Base-by-base conservation (phyloP, 2,888 invertebrate genomes). In the Antitype chi region DNA sequence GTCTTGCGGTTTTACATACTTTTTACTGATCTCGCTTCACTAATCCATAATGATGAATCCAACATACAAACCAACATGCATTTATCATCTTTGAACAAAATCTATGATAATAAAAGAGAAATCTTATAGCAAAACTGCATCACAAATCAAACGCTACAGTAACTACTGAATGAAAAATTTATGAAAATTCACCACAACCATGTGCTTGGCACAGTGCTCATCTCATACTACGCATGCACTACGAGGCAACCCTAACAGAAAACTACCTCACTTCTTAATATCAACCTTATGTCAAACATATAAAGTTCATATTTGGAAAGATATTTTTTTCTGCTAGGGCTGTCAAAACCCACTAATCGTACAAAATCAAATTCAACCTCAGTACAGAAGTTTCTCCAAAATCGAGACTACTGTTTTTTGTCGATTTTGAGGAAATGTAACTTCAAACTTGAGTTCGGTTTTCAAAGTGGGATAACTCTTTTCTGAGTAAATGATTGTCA, bases 191-290 rank as follows among this genome's bases (percentile, higher is more conserved):
- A 96, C 96, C 96, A 96, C 96, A 96, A 96, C 96, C 96, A 93
- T 93, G 95, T 95, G 94, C 94, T 90, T 91, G 94, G 95, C 95
- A 94, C 95, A 93, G 95, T 95, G 94, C 95, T 93, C 89, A 88
- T 92, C 91, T 92, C 87, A 85, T 85, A 74, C 95, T 96, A 96
- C 94, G 87, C 96, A 96, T 96, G 96, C 96, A 96, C 95, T 96
- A 96, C 92, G 85, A 86, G 87, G 85, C 92, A 88, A 81, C 87
- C 88, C 89, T 86, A 78, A 81, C 70, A 81, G 79, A 88, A 88
- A 68, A 70, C 71, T 5, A 80, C 47, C 32, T 62, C 66, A 63
- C 74, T 74, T 66, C 70, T 53, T 49, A 80, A 87, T 87, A 87
- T 84, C 70, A 85, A 88, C 86, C 77, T 80, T 82, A 82, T 52